Evolutionary conservation across 2,113 vertebrate genomes (phyloP).

Genomic region (Colistium nudipinnis): DNA sequence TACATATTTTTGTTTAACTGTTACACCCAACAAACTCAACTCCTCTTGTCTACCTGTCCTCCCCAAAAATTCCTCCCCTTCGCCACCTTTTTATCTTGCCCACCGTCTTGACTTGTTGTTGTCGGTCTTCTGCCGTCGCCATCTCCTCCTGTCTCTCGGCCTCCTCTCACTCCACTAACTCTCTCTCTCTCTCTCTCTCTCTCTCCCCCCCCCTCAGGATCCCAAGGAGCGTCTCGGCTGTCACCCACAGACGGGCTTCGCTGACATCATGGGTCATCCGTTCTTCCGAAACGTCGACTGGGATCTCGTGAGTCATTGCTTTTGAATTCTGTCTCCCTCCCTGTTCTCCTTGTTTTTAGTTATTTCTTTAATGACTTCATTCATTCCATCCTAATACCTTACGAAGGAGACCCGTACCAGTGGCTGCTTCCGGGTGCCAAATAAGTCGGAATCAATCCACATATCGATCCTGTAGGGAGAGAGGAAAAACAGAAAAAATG

Average conservation of each 20-base stretch:
- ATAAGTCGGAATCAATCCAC: constrained; percentile 50
- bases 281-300: constrained; percentile 98
- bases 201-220: constrained; percentile 81
- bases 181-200: constrained; percentile 31
- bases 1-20: background rate
- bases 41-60: background rate
- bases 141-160: constrained; percentile 37
- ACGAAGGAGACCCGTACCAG: background rate
- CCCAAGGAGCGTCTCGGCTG: constrained; percentile 97
- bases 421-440: background rate
- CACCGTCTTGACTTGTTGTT: constrained; percentile 8
- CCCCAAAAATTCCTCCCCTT: constrained; percentile 4
- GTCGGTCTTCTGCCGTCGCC: constrained; percentile 1
- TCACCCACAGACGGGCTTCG: constrained; percentile 98
- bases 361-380: background rate
- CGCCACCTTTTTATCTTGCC: constrained; percentile 1
- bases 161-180: constrained; percentile 33
- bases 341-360: background rate
- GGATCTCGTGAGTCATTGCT: constrained; percentile 89
- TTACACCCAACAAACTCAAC: background rate
- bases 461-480: constrained; percentile 36
- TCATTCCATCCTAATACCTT: constrained; percentile 6
- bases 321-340: background rate
- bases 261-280: constrained; percentile 96
- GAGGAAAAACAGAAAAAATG: constrained; percentile 36